Percentiles rank a stretch among this genome's conserved stretches.
phyloP scores from a whole-genome alignment of 2,113 vertebrate genomes.

The Odontesthes bonariensis region DNA sequence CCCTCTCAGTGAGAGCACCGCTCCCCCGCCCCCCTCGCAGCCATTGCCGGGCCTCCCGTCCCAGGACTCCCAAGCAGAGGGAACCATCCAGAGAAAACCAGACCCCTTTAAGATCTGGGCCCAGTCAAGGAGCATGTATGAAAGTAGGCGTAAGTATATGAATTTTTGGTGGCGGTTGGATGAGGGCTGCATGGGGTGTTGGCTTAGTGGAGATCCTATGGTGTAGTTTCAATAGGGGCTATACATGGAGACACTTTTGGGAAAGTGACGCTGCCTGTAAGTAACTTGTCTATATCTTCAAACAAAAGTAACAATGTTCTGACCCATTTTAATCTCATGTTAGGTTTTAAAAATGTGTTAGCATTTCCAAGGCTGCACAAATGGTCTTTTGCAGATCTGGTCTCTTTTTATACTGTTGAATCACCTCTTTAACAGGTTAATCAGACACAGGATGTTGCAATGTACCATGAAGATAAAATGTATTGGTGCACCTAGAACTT shows the following conservation, averaged over 20 bases:
- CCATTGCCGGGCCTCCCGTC: constrained; percentile 80
- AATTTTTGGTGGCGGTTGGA: constrained; percentile 77
- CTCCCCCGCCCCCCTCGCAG: constrained; percentile 80
- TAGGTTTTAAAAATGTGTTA: background rate
- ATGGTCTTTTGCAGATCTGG: no score
- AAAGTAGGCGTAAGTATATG: constrained; percentile 99
- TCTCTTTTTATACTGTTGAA: no score
- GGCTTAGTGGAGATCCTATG: constrained; percentile 35
- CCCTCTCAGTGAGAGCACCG: constrained; percentile 80
- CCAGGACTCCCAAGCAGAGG: constrained; percentile 87
- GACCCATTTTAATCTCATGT: background rate
- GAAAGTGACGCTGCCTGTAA: constrained; percentile 38
- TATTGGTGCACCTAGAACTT: no score
- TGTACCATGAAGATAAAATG: background rate
- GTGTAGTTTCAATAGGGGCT: constrained; percentile 19
- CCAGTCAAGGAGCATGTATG: constrained; percentile 99
- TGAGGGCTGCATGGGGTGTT: constrained; percentile 63
- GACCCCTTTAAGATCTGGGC: constrained; percentile 99
- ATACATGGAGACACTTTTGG: constrained; percentile 9
- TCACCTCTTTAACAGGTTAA: no score
- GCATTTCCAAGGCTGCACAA: background rate
- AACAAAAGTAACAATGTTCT: background rate
- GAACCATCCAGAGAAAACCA: constrained; percentile 94
- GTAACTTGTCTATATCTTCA: constrained; percentile 30
- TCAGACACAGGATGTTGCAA: no score